Conservation (phyloP, 2,113 vertebrate species). For the Cnemophilus loriae region DNA sequence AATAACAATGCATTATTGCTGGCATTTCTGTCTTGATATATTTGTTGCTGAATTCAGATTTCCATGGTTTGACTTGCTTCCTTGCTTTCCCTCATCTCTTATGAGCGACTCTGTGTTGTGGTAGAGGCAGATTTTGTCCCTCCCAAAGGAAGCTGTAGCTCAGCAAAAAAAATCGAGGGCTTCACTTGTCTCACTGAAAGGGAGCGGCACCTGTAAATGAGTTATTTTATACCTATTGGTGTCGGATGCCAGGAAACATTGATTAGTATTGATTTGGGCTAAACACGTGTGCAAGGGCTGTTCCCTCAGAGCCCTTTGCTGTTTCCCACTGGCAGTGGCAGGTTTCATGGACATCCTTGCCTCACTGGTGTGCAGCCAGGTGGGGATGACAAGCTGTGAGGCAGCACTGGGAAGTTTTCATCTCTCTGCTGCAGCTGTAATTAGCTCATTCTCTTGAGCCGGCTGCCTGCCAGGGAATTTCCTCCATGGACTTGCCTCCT, state of each 20-base stretch:
- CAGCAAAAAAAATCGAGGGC: background rate
- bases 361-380: background rate
- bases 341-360: background rate
- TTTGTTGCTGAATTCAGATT: background rate
- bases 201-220: background rate
- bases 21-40: background rate
- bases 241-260: background rate
- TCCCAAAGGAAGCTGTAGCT: background rate
- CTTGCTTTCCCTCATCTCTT: background rate
- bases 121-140: background rate
- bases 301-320: background rate
- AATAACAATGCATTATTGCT: background rate
- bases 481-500: background rate
- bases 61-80: background rate
- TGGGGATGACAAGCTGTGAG: background rate
- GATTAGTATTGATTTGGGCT: background rate
- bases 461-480: background rate
- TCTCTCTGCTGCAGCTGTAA: background rate
- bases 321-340: background rate
- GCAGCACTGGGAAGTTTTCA: background rate
- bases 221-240: background rate
- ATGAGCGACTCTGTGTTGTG: accelerated
- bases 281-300: background rate
- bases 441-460: background rate
- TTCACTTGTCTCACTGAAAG: background rate